phyloP scores from a whole-genome alignment of 2,888 invertebrate species.

The Drosophila leonis region DNA sequence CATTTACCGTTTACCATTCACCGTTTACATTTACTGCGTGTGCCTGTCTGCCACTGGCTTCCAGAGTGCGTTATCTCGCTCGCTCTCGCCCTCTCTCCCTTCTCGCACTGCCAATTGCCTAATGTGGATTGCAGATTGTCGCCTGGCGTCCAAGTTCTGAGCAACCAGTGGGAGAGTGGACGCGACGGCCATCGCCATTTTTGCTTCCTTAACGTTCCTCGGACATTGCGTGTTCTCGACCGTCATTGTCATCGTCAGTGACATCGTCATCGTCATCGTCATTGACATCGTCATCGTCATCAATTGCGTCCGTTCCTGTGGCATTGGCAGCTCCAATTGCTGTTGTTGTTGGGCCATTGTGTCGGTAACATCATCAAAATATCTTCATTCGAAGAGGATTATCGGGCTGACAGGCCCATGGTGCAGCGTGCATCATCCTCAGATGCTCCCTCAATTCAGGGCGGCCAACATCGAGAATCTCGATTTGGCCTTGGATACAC shows the following conservation, averaged over 20 bases:
- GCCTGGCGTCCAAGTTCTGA: constrained; percentile 21
- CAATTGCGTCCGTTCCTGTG: constrained; percentile 27
- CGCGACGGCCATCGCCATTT: constrained; percentile 29
- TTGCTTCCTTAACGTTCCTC: constrained; percentile 17
- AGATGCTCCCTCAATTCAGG: constrained; percentile 85
- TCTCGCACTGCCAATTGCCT: constrained; percentile 25
- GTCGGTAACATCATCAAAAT: constrained; percentile 82
- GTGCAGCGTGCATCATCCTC: constrained; percentile 86
- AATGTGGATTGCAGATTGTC: constrained; percentile 45
- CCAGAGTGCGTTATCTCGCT: constrained; percentile 43
- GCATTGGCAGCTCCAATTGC: constrained; percentile 40
- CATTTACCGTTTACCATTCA: constrained; percentile 47
- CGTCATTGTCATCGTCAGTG: constrained; percentile 15
- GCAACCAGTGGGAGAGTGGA: constrained; percentile 37
- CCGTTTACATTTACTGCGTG: constrained; percentile 47
- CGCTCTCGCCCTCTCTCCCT: constrained; percentile 14
- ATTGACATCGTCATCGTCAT: constrained; percentile 17
- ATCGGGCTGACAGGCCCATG: constrained; percentile 86
- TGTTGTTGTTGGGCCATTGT: constrained; percentile 64
- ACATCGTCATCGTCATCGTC: constrained; percentile 8
- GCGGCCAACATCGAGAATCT: constrained; percentile 85
- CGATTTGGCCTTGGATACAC: constrained; percentile 86
- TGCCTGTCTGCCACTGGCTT: constrained; percentile 50
- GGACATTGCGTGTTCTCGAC: constrained; percentile 1
- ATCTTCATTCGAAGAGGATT: constrained; percentile 86